A percentile compares a stretch with the other conserved stretches of the same genome.
phyloP scores from a whole-genome alignment of 2,797 vertebrate genomes.

The Florisuga fusca region DNA sequence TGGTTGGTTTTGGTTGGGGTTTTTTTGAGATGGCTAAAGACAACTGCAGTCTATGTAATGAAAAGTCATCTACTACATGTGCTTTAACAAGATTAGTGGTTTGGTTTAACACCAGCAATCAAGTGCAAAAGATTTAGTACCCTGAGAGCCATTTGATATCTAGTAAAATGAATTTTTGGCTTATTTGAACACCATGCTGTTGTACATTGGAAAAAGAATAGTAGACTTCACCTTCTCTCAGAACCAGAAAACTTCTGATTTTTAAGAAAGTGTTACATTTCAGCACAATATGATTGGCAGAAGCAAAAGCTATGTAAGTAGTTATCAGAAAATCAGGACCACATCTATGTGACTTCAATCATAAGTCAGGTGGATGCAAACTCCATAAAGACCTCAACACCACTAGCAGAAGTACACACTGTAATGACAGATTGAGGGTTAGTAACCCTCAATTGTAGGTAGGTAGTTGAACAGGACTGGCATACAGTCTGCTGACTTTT shows the following conservation, averaged over 20 bases:
- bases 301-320: not conserved
- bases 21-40: not conserved
- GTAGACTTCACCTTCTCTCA: not conserved
- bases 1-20: too few relatives aligned
- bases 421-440: not conserved
- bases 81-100: not conserved
- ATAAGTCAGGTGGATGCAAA: not conserved
- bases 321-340: not conserved
- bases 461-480: not conserved
- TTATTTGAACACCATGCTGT: not conserved
- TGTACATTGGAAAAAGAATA: not conserved
- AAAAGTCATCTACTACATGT: fast-evolving
- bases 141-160: not conserved
- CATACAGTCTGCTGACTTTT: not conserved
- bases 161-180: not conserved
- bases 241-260: not conserved
- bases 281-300: fast-evolving
- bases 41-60: not conserved
- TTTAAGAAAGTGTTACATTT: not conserved
- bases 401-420: not conserved
- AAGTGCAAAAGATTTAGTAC: not conserved
- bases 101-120: not conserved
- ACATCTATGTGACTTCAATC: not conserved
- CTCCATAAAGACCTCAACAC: not conserved
- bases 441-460: too few relatives aligned